Percentiles rank a stretch among this genome's conserved stretches.
phyloP scores from a whole-genome alignment of 2,888 invertebrate genomes.

The Epirrhoe alternata region DNA sequence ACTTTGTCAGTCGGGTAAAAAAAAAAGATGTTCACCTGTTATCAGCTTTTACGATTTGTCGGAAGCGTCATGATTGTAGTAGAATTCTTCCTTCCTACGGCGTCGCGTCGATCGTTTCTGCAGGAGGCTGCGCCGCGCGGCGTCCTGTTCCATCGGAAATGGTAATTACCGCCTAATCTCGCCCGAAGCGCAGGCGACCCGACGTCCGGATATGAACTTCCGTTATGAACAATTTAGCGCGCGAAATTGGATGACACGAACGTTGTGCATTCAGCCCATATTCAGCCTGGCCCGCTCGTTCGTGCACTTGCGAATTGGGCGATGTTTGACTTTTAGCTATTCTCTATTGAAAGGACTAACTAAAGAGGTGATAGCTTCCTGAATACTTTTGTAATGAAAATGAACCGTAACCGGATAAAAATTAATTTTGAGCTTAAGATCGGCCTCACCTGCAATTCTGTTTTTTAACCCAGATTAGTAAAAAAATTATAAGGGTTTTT shows the following conservation, averaged over 20 bases:
- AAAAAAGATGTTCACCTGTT: neutral
- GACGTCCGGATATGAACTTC: slow-evolving; percentile 93
- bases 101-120: slow-evolving; percentile 36
- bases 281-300: slow-evolving; percentile 62
- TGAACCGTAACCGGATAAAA: slow-evolving; percentile 10
- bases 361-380: neutral
- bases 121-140: slow-evolving; percentile 64
- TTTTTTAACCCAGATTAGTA: neutral
- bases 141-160: slow-evolving; percentile 83
- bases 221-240: slow-evolving; percentile 93
- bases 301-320: neutral
- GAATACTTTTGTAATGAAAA: too few relatives aligned
- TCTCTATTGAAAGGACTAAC: slow-evolving; percentile 66
- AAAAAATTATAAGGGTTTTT: too few relatives aligned
- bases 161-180: slow-evolving; percentile 86
- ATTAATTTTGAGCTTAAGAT: slow-evolving; percentile 10
- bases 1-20: too few relatives aligned
- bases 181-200: slow-evolving; percentile 80
- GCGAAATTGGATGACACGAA: slow-evolving; percentile 86
- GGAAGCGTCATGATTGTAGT: slow-evolving; percentile 54
- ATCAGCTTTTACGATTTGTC: slow-evolving; percentile 47
- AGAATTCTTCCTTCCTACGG: slow-evolving; percentile 63
- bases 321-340: slow-evolving; percentile 39
- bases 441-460: neutral
- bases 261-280: slow-evolving; percentile 75